Base-by-base conservation (phyloP, 2,797 vertebrate genomes). In the Clangula hyemalis region DNA sequence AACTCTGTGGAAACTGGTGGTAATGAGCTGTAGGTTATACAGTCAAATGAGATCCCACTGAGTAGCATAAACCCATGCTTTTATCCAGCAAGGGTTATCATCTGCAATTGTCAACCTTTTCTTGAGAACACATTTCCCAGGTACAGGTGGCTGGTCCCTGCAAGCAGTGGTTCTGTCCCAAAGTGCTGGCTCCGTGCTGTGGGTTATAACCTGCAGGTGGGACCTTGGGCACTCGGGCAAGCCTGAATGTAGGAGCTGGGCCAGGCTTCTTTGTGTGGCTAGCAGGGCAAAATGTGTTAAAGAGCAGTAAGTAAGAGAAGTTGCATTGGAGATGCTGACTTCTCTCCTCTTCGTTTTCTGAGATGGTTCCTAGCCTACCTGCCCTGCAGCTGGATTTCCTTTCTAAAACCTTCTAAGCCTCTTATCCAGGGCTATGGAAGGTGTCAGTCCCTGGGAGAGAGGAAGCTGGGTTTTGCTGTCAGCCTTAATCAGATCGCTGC, bases 361-460 rank as follows among this genome's bases (percentile, higher is more conserved):
- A 73, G 72, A 34, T 60, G 66, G 32, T 79, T 89, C 56, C 69
- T 38, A 64, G 57, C 8, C n/a, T 79, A 92, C 73, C 65, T n/a
- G 25, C 28, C 39, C 58, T 34, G 0, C 1, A 25, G 69, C 69
- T 93, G 73, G 43, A 81, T 89, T 93, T 94, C 38, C 36, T 81
- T 71, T 78, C 61, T 92, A 49, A 93, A 89, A 71, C 49, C 85
- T 87, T 34, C 11, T 85, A 80, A 78, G 71, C n/a, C 38, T 89
- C 64, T 93, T 92, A 89, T 14, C 47, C 39, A 38, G 66, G 45
- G 85, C 75, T 53, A 1, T 13, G 47, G 20, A 89, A 74, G 32
- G 66, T 85, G 38, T 89, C 74, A 70, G 0, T 90, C 66, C 74
- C 54, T n/a, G 71, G 47, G 74, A 75, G 71, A 89, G 74, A 87